Percentiles rank a stretch among this genome's conserved stretches.
Evolutionary conservation across 2,797 vertebrate species (phyloP).

Genomic region (Florisuga fusca): DNA sequence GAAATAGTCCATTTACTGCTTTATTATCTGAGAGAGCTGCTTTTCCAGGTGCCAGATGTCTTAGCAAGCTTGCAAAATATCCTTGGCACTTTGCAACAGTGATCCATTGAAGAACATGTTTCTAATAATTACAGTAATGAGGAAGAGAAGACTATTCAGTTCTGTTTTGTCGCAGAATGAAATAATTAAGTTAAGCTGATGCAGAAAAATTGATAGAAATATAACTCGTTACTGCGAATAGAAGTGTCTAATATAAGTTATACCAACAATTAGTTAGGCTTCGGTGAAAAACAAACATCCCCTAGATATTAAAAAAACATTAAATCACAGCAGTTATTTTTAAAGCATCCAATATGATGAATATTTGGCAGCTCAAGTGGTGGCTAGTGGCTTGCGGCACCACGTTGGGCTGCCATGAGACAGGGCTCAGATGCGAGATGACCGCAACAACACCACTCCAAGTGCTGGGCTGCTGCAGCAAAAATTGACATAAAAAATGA

Average conservation of each 20-base stretch:
- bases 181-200: slow-evolving; percentile 53
- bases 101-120: not conserved
- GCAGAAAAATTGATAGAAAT: slow-evolving; percentile 68
- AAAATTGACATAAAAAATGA: not conserved
- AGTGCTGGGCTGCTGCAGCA: slow-evolving; percentile 4
- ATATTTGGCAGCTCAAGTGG: slow-evolving; percentile 44
- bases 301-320: slow-evolving; percentile 67
- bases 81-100: not conserved
- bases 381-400: slow-evolving; percentile 40
- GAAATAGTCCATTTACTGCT: not conserved
- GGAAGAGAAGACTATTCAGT: slow-evolving; percentile 18
- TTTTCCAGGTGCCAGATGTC: not conserved
- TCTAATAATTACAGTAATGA: not conserved
- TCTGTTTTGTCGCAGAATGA: slow-evolving; percentile 33
- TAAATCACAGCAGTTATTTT: slow-evolving; percentile 63
- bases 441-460: slow-evolving; percentile 34
- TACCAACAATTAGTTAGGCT: slow-evolving; percentile 58
- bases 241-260: slow-evolving; percentile 54
- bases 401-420: slow-evolving; percentile 17
- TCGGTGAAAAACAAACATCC: slow-evolving; percentile 64
- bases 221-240: slow-evolving; percentile 13
- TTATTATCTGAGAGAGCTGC: not conserved
- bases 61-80: slow-evolving; percentile 21
- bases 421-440: slow-evolving; percentile 13
- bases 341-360: slow-evolving; percentile 50